phyloP scores from a whole-genome alignment of 2,888 invertebrate genomes.

The Apotomis betuletana region DNA sequence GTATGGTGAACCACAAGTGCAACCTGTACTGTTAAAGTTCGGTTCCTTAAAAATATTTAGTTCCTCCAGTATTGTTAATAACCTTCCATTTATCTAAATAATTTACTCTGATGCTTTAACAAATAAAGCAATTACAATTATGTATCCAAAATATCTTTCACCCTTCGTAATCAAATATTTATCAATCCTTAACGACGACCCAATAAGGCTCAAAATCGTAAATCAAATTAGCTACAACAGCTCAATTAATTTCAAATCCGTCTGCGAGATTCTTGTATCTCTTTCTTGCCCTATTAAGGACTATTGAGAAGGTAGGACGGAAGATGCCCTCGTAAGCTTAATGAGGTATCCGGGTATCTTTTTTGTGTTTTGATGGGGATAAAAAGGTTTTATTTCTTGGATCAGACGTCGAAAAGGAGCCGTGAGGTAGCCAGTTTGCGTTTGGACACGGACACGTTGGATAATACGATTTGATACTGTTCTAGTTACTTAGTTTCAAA shows the following conservation, averaged over 20 bases:
- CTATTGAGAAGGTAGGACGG: slow-evolving; percentile 35
- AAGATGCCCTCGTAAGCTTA: slow-evolving; percentile 36
- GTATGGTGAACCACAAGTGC: no score
- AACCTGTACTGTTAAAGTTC: no score
- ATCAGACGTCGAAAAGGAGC: slow-evolving; percentile 17
- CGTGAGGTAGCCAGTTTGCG: slow-evolving; percentile 13
- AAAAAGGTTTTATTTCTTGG: slow-evolving; percentile 29
- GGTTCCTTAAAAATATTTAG: background rate
- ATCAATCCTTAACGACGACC: slow-evolving; percentile 15
- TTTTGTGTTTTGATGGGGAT: slow-evolving; percentile 36
- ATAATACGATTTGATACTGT: background rate
- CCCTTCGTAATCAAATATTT: background rate
- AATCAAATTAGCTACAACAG: slow-evolving; percentile 25
- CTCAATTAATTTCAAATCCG: slow-evolving; percentile 45
- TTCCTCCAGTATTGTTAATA: slow-evolving; percentile 48
- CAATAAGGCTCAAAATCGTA: slow-evolving; percentile 24
- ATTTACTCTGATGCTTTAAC: slow-evolving; percentile 30
- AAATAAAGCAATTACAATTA: slow-evolving; percentile 35
- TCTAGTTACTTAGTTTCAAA: no score
- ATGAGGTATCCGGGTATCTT: slow-evolving; percentile 32
- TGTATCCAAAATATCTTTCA: slow-evolving; percentile 23
- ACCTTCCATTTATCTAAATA: slow-evolving; percentile 20
- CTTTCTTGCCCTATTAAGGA: slow-evolving; percentile 21
- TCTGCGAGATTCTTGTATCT: slow-evolving; percentile 34
- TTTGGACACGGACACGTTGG: background rate